Evolutionary conservation across 2,113 vertebrate genomes (phyloP).

Genomic region (Leptosomus discolor): DNA sequence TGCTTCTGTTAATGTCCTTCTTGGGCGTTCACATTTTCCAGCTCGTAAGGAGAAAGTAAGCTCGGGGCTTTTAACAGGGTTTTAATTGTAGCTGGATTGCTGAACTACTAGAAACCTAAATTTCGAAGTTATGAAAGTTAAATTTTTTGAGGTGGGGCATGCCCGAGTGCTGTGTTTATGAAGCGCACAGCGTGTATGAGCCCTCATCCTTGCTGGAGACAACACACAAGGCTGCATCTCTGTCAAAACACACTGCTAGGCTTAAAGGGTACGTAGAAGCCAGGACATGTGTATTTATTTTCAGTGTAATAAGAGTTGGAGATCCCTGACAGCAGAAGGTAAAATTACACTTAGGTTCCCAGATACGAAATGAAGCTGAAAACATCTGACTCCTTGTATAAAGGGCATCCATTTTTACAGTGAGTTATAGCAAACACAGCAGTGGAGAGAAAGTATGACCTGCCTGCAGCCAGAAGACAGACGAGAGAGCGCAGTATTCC

Average conservation of each 20-base stretch:
- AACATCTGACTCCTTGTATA: background rate
- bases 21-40: accelerated
- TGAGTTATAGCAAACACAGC: background rate
- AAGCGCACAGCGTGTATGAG: background rate
- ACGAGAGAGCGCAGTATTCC: background rate
- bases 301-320: background rate
- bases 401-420: background rate
- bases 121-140: background rate
- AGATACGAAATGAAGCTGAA: background rate
- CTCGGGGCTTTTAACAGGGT: background rate
- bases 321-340: background rate
- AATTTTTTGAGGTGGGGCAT: background rate
- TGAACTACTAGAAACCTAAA: background rate
- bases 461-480: background rate
- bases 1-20: background rate
- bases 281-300: background rate
- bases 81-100: background rate
- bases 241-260: background rate
- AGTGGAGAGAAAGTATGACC: background rate
- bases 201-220: background rate
- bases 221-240: background rate
- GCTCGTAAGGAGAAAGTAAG: background rate
- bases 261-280: background rate
- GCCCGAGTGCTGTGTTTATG: background rate
- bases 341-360: background rate